Base-by-base conservation (phyloP, 2,888 invertebrate genomes). In the Scaeva pyrastri region DNA sequence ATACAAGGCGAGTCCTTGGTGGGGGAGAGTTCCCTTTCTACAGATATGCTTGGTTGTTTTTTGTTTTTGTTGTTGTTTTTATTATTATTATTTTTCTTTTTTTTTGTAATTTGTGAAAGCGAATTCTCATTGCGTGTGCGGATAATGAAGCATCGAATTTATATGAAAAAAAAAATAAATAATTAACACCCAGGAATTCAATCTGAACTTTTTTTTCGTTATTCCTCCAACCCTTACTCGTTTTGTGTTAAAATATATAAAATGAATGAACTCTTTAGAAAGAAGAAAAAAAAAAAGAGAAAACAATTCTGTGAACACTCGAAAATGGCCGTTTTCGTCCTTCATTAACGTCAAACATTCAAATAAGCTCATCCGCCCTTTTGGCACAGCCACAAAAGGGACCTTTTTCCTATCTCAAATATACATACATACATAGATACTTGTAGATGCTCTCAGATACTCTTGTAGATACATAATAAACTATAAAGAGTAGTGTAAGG, bases 401-500 rank as follows among this genome's bases (percentile, higher is more conserved):
- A 21, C 45, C 70, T 70, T 48, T 45, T 66, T 31, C 48, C 26
- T 12, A 56, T 70, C 72, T 78, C 52, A 60, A 71, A 74, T 78
- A 82, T 80, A 68, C 8, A 39, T 60, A 64, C 72, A 31, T 31
- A 31, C 6, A 6, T 26, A 26, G 5, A 31, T 31, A 31, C 31
- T 1, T 31, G 8, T 31, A 31, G 5, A 31, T 31, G 31, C 8
- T 7, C 8, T 5, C 8, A 31, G 8, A 31, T 77, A 77, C 60
- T 50, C 21, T 60, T 19, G 21, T 31, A 16, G 16, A 14, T 12
- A 39, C 19, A 41, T 39, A 60, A 41, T 60, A 86, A 86, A 74
- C 82, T 78, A 73, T 70, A 77, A 74, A 82, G 77, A 77, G 74
- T 76, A 77, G 74, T 76, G 70, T 73, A 77, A 83, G 8, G 52